Evolutionary conservation across 2,113 vertebrate species (phyloP).

Genomic region (Scomber japonicus): DNA sequence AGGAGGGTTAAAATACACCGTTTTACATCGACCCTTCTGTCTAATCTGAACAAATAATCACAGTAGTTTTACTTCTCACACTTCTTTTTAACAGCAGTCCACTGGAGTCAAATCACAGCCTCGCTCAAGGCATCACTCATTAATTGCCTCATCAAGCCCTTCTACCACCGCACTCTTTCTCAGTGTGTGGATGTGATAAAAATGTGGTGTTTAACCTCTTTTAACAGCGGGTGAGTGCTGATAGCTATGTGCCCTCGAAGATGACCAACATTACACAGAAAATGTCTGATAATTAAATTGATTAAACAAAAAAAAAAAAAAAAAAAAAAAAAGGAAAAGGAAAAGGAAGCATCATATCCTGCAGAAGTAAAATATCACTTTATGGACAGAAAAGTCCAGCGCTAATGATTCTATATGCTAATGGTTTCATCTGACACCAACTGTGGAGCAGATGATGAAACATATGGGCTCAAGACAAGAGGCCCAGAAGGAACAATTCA

Average conservation of each 20-base stretch:
- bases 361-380: neutral
- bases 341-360: neutral
- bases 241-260: neutral
- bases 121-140: slow-evolving; percentile 8
- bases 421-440: slow-evolving; percentile 39
- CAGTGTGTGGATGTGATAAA: neutral
- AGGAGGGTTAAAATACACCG: slow-evolving; percentile 16
- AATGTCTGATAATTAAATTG: neutral
- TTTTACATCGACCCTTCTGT: slow-evolving; percentile 8
- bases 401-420: slow-evolving; percentile 36
- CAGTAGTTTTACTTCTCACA: neutral
- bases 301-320: no score
- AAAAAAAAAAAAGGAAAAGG: no score
- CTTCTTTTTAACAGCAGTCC: neutral
- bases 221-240: neutral
- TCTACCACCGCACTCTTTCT: neutral
- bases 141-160: neutral
- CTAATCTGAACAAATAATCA: slow-evolving; percentile 20
- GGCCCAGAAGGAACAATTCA: slow-evolving; percentile 57
- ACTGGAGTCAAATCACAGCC: slow-evolving; percentile 18
- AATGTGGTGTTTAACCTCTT: neutral
- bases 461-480: slow-evolving; percentile 55
- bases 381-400: neutral
- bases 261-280: neutral
- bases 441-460: slow-evolving; percentile 50